Evolutionary conservation across 2,888 invertebrate genomes (phyloP), one percentile per base, ranked within the genome.

Genomic region (Tenthredo amoena): DNA sequence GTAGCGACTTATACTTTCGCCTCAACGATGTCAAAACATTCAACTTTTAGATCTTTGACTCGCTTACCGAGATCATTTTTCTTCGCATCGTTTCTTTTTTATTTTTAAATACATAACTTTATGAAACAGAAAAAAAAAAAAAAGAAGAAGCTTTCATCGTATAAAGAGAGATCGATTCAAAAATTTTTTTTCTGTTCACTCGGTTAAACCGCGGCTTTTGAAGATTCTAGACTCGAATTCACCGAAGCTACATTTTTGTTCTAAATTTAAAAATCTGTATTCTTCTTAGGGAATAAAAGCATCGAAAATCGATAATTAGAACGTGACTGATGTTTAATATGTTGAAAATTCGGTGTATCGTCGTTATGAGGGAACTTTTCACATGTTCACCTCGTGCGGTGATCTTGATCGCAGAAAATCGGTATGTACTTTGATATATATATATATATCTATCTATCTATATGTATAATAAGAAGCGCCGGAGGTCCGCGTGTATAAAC

Each of bases 21-120:
- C 62, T 55, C 10, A 62, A 62, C 62, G 62, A 26, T 62, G 62
- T 62, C 62, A 62, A 62, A 62, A 62, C 62, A 62, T 62, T 26
- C 3, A 62, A 26, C 26, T 55, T 55, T 55, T 9, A 26, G 26
- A 26, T 62, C 9, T 3, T 12, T 1, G 15, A 47, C 15, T 47
- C 62, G 26, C 26, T 21, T 26, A 26, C n/a, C 21, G 6, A 26
- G 26, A n/a, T 62, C 62, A 62, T 62, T 26, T 62, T 62, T 58
- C 58, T 58, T 58, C 9, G n/a, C n/a, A 21, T 58, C 58, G 7
- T 6, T n/a, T 58, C 21, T 50, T 50, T 15, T 50, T 50, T 47
- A 9, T 9, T 10, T 43, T 43, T 9, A 0, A 43, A 43, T 43
- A 3, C 3, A 37, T 26, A 26, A 26, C 1, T 37, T 37, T 37